These are phyloP conservation scores for Acanthochromis polyacanthus DNA, from an alignment of 2,113 vertebrate genomes.

Conservation along the genomic window DNA sequence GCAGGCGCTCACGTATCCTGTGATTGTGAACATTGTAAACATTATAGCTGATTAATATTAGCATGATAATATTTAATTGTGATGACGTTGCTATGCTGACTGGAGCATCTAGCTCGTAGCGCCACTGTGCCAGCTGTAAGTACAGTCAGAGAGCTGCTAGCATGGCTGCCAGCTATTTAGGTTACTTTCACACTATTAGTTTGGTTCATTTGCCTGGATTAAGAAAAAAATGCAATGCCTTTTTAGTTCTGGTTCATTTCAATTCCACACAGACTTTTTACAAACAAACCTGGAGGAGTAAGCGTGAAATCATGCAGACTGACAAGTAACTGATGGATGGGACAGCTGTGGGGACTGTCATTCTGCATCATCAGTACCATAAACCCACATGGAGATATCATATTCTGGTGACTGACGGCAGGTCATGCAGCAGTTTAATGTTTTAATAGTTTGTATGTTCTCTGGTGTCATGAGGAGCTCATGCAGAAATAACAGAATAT, in stretches of 20 bases:
- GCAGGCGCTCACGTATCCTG: too few species aligned
- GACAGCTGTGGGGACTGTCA: background rate
- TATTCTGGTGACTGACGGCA: background rate
- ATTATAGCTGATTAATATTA: too few species aligned
- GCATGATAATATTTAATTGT: too few species aligned
- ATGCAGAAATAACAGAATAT: background rate
- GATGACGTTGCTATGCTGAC: background rate
- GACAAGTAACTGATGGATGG: conserved; percentile 20
- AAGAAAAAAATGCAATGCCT: background rate
- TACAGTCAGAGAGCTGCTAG: background rate
- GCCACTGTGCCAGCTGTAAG: background rate
- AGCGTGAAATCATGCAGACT: background rate
- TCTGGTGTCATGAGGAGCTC: background rate
- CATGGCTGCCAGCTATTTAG: background rate
- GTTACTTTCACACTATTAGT: background rate
- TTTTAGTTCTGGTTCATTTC: background rate
- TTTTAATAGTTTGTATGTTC: background rate
- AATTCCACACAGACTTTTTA: conserved; percentile 10
- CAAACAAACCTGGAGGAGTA: conserved; percentile 8
- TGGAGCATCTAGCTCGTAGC: background rate
- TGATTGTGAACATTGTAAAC: too few species aligned
- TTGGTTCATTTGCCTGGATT: background rate
- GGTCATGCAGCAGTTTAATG: conserved; percentile 15
- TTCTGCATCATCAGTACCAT: conserved; percentile 7
- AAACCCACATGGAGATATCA: conserved; percentile 5